These are phyloP conservation scores for Myrmophylax atrothorax DNA, from an alignment of 2,113 vertebrate species.

Conservation along the genomic window DNA sequence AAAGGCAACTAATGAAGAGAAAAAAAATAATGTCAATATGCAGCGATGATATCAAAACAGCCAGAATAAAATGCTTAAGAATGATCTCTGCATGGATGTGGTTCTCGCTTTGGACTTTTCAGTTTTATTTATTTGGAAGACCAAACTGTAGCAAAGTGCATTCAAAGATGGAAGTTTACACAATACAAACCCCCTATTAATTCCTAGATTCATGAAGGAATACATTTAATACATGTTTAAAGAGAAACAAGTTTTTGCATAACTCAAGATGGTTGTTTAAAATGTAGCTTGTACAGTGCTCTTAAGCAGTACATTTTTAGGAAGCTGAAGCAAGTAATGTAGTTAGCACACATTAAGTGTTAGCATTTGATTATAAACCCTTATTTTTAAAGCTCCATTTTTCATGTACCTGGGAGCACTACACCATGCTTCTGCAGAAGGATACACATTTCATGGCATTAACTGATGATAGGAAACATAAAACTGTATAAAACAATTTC, in stretches of 20 bases:
- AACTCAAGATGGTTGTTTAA: conserved; percentile 31
- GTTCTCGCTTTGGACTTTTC: conserved; percentile 57
- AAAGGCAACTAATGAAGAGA: conserved; percentile 65
- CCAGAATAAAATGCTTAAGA: conserved; percentile 73
- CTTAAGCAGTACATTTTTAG: conserved; percentile 32
- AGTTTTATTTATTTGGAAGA: conserved; percentile 24
- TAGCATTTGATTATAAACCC: neutral
- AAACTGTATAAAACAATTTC: neutral
- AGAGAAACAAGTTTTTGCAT: conserved; percentile 7
- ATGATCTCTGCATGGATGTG: conserved; percentile 84
- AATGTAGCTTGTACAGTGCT: neutral
- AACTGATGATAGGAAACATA: conserved; percentile 19
- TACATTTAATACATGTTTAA: conserved; percentile 39
- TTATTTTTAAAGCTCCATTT: neutral
- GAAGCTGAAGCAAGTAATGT: conserved; percentile 5
- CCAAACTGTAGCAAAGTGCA: conserved; percentile 47
- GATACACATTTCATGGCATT: conserved; percentile 19
- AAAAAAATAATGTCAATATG: neutral
- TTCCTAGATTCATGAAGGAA: conserved; percentile 43
- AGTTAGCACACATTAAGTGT: neutral
- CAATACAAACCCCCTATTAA: neutral
- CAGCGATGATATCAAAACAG: conserved; percentile 69
- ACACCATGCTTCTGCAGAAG: conserved; percentile 45
- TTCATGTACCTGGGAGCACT: conserved; percentile 9
- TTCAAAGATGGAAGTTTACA: conserved; percentile 37